phyloP scores from a whole-genome alignment of 2,797 vertebrate genomes.

The Champsocephalus esox region DNA sequence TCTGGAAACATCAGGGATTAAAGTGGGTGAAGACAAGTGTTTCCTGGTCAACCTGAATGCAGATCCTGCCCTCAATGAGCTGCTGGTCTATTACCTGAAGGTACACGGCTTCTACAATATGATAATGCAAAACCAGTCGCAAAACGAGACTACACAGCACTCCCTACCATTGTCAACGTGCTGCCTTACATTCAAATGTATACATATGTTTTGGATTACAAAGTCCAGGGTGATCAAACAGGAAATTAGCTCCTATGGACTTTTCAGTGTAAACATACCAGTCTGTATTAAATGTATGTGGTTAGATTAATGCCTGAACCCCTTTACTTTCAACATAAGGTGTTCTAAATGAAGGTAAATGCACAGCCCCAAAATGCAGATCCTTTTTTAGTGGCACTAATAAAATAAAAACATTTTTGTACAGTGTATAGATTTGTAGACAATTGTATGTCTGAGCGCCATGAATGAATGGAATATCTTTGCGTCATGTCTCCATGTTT shows the following conservation, averaged over 20 bases:
- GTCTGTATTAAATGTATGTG: neutral
- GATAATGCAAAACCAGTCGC: neutral
- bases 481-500: neutral
- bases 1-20: slow-evolving; percentile 96
- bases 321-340: neutral
- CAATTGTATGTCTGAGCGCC: neutral
- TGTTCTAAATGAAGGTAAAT: neutral
- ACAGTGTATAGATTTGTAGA: neutral
- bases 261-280: neutral
- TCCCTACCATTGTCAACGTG: neutral
- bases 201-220: neutral
- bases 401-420: neutral
- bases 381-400: neutral
- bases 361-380: neutral
- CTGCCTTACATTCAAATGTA: neutral
- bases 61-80: slow-evolving; percentile 97
- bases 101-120: slow-evolving; percentile 70
- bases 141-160: neutral
- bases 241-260: neutral
- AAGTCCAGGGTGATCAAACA: neutral
- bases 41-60: slow-evolving; percentile 98
- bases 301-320: neutral
- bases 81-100: slow-evolving; percentile 98
- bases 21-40: slow-evolving; percentile 98
- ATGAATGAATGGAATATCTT: neutral